Conservation (phyloP, 2,113 vertebrate species). For the Trichomycterus rosablanca region DNA sequence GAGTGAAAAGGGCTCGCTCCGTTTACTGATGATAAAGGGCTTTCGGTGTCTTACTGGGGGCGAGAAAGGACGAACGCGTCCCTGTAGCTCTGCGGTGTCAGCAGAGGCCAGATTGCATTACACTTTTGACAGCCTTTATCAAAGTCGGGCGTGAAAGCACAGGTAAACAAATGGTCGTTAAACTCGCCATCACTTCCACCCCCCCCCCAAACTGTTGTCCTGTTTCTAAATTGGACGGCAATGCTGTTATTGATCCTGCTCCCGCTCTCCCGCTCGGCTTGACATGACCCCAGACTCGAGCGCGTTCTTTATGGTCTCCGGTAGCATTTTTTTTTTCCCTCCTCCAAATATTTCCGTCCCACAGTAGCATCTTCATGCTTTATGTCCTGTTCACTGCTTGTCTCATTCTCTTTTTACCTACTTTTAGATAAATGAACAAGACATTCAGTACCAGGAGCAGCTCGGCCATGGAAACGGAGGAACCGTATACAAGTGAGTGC, state of each 20-base stretch:
- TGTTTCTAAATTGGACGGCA: slow-evolving; percentile 96
- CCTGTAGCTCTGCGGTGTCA: slow-evolving; percentile 29
- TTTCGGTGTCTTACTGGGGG: neutral
- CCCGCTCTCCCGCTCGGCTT: slow-evolving; percentile 77
- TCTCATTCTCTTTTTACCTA: slow-evolving; percentile 62
- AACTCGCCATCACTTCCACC: slow-evolving; percentile 87
- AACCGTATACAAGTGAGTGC: slow-evolving; percentile 96
- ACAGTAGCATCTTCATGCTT: slow-evolving; percentile 70
- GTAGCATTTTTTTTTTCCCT: slow-evolving; percentile 8
- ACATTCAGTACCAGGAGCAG: slow-evolving; percentile 94
- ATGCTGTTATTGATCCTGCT: slow-evolving; percentile 91
- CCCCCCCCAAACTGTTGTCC: slow-evolving; percentile 65
- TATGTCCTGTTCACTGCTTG: slow-evolving; percentile 76
- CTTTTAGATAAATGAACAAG: slow-evolving; percentile 94
- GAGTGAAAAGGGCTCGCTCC: neutral
- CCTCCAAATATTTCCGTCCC: slow-evolving; percentile 13
- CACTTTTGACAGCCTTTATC: slow-evolving; percentile 86
- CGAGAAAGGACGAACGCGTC: slow-evolving; percentile 18
- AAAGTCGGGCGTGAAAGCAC: slow-evolving; percentile 83
- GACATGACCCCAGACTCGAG: slow-evolving; percentile 80
- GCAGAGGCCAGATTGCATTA: slow-evolving; percentile 70
- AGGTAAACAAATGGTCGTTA: slow-evolving; percentile 90
- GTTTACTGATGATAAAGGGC: neutral
- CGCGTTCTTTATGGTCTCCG: slow-evolving; percentile 76
- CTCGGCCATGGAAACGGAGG: slow-evolving; percentile 97